A percentile compares a stretch with the other conserved stretches of the same genome.
Conservation (phyloP, 2,888 invertebrate genomes). For the Tortrix viridana region DNA sequence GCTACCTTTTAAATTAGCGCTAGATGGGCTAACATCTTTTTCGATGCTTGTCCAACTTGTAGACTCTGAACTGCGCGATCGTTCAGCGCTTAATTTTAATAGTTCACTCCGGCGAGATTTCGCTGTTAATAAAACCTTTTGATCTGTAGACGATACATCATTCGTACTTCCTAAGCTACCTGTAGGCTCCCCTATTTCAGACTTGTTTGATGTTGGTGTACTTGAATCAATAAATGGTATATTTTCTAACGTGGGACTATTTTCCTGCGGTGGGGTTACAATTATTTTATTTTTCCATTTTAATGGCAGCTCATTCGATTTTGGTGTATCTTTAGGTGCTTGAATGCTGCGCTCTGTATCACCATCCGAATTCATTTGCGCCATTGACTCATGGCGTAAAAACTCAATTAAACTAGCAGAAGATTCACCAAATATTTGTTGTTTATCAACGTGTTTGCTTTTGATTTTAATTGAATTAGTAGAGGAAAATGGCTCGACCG, state of each 20-base stretch:
- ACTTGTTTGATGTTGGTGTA: conserved; percentile 69
- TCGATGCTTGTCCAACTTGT: conserved; percentile 92
- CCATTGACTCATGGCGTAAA: conserved; percentile 73
- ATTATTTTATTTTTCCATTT: conserved; percentile 84
- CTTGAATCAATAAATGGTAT: conserved; percentile 77
- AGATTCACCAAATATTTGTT: conserved; percentile 85
- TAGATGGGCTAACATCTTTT: conserved; percentile 86
- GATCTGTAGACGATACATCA: conserved; percentile 70
- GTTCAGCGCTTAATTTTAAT: conserved; percentile 88
- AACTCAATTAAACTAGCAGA: conserved; percentile 81
- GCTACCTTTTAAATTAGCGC: conserved; percentile 86
- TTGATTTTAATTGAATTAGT: conserved; percentile 55
- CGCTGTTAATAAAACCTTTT: conserved; percentile 70
- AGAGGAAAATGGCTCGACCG: conserved; percentile 84
- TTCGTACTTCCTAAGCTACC: conserved; percentile 76
- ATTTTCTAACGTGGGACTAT: conserved; percentile 84
- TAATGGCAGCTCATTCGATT: conserved; percentile 65
- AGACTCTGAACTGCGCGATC: conserved; percentile 91
- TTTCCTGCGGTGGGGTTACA: conserved; percentile 85
- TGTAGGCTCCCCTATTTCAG: conserved; percentile 74
- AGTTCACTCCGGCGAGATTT: conserved; percentile 82
- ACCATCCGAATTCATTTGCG: conserved; percentile 69
- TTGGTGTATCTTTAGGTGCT: conserved; percentile 54
- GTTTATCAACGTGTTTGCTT: conserved; percentile 74
- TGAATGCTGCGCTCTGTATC: conserved; percentile 72